These are phyloP conservation scores for Drosophila willistoni DNA, from an alignment of 1,140 invertebrate species.

Conservation along the genomic window DNA sequence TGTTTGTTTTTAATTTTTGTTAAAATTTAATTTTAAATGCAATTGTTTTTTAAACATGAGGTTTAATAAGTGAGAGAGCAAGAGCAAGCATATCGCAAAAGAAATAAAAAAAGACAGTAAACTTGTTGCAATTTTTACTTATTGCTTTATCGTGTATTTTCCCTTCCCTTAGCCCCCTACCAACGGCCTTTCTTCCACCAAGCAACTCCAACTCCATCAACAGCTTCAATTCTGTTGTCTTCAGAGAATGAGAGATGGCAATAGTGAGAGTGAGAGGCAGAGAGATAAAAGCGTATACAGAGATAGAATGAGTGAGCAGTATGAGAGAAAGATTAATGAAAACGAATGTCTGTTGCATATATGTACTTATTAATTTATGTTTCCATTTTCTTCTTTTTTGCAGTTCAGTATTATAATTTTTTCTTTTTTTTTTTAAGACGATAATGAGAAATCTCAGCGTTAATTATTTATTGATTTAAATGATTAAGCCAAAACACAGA, in stretches of 20 bases:
- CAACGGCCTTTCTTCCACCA: neutral
- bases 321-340: constrained; percentile 17
- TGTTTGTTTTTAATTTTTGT: constrained; percentile 54
- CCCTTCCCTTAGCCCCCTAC: constrained; percentile 26
- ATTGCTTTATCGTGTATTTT: constrained; percentile 71
- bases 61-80: neutral
- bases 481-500: constrained; percentile 26
- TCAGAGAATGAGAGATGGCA: neutral
- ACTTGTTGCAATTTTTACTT: constrained; percentile 80
- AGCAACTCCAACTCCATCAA: neutral
- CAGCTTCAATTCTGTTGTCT: neutral
- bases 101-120: constrained; percentile 10
- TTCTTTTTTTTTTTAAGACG: neutral
- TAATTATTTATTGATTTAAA: constrained; percentile 65
- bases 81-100: constrained; percentile 28
- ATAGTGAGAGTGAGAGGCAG: neutral
- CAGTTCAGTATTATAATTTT: no score
- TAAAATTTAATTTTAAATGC: constrained; percentile 74
- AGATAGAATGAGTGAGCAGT: neutral
- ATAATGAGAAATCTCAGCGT: constrained; percentile 18
- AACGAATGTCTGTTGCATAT: constrained; percentile 16
- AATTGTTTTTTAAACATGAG: constrained; percentile 64
- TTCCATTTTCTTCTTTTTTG: constrained; percentile 13
- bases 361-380: constrained; percentile 52
- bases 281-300: neutral